Evolutionary conservation across 64 coral and sea anemone genomes (phyloP).

Genomic region (Orbicella faveolata): DNA sequence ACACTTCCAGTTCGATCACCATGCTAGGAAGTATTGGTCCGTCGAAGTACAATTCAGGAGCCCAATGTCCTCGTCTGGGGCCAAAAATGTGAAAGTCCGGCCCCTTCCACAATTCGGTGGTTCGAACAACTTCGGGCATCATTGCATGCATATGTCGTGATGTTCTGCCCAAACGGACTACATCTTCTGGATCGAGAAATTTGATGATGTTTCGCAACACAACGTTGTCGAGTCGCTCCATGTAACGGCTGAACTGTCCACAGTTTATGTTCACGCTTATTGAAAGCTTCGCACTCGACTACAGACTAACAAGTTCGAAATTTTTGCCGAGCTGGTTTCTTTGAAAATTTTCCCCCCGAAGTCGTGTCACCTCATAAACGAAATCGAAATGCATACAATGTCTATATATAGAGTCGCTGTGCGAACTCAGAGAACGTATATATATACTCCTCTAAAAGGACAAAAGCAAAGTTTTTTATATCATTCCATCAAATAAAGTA

Average conservation of each 20-base stretch:
- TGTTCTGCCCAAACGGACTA: slow-evolving; percentile 26
- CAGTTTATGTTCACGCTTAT: too few species aligned
- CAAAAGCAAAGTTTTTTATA: too few species aligned
- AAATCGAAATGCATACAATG: too few species aligned
- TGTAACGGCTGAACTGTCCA: background rate
- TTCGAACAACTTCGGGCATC: background rate
- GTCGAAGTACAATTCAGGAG: slow-evolving; percentile 62
- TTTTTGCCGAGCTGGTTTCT: too few species aligned
- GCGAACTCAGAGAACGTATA: too few species aligned
- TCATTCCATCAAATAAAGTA: too few species aligned
- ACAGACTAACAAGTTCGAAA: too few species aligned
- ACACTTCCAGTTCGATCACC: slow-evolving; percentile 17
- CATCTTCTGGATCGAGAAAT: slow-evolving; percentile 63
- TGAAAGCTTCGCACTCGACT: too few species aligned
- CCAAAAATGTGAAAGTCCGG: slow-evolving; percentile 44
- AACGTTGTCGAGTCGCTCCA: slow-evolving; percentile 48
- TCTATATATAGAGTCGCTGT: too few species aligned
- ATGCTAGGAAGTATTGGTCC: slow-evolving; percentile 5
- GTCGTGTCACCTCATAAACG: too few species aligned
- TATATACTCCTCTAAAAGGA: too few species aligned
- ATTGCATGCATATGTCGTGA: slow-evolving; percentile 27
- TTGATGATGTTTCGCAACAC: slow-evolving; percentile 19
- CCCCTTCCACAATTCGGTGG: slow-evolving; percentile 15
- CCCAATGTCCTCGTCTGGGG: slow-evolving; percentile 9
- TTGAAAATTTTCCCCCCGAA: too few species aligned